phyloP scores from a whole-genome alignment of 2,113 vertebrate genomes.

The Nipponia nippon region DNA sequence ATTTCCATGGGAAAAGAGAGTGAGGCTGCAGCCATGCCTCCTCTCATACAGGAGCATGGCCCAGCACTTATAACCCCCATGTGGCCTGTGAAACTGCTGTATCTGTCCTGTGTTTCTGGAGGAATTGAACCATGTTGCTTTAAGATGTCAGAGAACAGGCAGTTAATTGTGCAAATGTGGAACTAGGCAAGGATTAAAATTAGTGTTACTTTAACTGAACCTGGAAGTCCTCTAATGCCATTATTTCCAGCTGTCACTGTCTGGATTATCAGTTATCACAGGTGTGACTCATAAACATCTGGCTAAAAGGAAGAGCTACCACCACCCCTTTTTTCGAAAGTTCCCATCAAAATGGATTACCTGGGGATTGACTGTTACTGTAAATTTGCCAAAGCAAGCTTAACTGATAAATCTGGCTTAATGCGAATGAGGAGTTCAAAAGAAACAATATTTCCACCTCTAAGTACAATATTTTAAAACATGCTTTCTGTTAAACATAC shows the following conservation, averaged over 20 bases:
- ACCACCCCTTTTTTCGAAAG: neutral
- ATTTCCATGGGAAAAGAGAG: neutral
- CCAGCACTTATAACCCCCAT: neutral
- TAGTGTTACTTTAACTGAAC: neutral
- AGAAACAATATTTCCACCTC: neutral
- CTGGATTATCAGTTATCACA: neutral
- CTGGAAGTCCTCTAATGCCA: neutral
- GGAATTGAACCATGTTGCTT: neutral
- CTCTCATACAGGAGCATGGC: rapidly evolving
- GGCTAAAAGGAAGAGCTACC: neutral
- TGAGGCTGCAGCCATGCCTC: neutral
- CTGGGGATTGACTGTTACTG: neutral
- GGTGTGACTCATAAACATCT: neutral
- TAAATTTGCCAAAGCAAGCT: neutral
- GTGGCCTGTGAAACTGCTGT: neutral
- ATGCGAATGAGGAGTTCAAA: neutral
- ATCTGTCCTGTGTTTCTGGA: neutral
- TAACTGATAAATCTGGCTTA: neutral
- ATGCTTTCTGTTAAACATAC: neutral
- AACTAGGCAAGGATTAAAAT: neutral
- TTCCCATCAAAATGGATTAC: neutral
- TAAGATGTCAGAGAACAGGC: neutral
- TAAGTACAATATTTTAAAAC: neutral
- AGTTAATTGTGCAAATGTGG: neutral
- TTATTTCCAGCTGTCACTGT: neutral